phyloP scores from a whole-genome alignment of 2,113 vertebrate species.

The Dipodomys merriami region DNA sequence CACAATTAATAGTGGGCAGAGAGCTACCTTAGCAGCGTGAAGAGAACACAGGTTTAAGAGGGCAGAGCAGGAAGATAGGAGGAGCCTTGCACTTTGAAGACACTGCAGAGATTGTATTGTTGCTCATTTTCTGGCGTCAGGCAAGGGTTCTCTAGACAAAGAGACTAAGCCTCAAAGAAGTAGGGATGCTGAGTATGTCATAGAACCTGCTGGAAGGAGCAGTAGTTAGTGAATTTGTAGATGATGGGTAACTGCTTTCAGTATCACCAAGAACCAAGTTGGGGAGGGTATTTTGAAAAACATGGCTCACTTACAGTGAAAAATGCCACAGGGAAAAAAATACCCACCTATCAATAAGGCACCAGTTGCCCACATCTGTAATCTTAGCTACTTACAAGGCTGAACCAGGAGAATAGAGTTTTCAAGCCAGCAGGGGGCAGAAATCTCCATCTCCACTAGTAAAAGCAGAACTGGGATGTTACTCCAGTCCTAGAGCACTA shows the following conservation, averaged over 20 bases:
- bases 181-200: background rate
- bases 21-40: background rate
- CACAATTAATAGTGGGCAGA: constrained; percentile 3
- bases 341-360: too few relatives aligned
- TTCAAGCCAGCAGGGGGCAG: too few relatives aligned
- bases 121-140: background rate
- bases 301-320: background rate
- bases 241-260: background rate
- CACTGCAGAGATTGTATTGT: background rate
- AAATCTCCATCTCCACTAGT: too few relatives aligned
- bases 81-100: background rate
- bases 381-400: too few relatives aligned
- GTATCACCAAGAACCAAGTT: background rate
- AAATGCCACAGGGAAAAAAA: background rate
- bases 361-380: too few relatives aligned
- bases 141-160: background rate
- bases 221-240: background rate
- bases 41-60: constrained; percentile 12
- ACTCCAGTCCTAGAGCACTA: too few relatives aligned
- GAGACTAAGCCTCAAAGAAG: background rate
- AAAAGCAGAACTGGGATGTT: too few relatives aligned
- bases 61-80: background rate
- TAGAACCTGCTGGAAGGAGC: background rate
- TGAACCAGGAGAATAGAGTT: too few relatives aligned
- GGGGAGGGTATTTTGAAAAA: constrained; percentile 30